These are phyloP conservation scores for Sepiola atlantica DNA, from an alignment of 2,888 invertebrate species.

Conservation along the genomic window DNA sequence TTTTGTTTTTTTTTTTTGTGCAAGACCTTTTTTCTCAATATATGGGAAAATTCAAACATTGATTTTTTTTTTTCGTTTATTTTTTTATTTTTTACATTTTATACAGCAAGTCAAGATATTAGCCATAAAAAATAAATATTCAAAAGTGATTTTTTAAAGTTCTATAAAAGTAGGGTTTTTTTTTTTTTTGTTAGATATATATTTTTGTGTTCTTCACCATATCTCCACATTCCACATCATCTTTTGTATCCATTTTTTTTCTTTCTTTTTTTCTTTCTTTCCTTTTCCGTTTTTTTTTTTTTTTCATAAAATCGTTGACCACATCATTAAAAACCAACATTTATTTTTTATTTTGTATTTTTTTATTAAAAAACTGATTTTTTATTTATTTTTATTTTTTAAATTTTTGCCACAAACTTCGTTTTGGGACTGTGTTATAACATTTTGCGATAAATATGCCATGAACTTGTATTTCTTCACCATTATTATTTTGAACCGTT, in stretches of 20 bases:
- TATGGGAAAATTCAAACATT: background rate
- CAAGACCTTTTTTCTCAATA: background rate
- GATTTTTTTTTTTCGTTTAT: background rate
- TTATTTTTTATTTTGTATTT: background rate
- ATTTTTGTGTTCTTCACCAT: background rate
- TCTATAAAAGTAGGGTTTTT: background rate
- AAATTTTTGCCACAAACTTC: background rate
- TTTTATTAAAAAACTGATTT: background rate
- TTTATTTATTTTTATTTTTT: background rate
- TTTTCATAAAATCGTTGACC: background rate
- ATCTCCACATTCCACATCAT: background rate
- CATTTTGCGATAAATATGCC: background rate
- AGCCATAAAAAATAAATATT: conserved; percentile 23
- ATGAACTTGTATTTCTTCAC: background rate
- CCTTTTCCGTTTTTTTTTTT: background rate
- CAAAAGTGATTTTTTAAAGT: background rate
- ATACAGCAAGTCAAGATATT: background rate
- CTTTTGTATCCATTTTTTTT: background rate
- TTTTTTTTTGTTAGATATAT: background rate
- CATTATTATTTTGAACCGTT: background rate
- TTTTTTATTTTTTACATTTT: background rate
- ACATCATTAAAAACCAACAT: background rate
- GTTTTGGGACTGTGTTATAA: background rate
- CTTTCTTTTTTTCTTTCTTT: background rate
- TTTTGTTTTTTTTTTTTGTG: background rate